These are phyloP conservation scores for Ophion ellenae DNA, from an alignment of 2,888 invertebrate species.

Conservation along the genomic window DNA sequence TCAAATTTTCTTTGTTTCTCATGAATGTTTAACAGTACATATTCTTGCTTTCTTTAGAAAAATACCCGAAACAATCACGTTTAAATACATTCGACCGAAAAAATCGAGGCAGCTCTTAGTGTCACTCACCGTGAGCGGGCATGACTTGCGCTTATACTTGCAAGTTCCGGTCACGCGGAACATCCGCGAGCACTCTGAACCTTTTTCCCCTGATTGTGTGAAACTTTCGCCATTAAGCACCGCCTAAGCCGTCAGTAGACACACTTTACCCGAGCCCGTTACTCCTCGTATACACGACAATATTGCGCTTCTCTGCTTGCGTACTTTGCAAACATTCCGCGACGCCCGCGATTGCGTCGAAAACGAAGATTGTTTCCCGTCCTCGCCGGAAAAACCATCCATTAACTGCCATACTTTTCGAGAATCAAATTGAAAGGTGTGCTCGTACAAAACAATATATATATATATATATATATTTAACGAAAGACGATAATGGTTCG, in stretches of 20 bases:
- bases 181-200: neutral
- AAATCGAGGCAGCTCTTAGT: conserved; percentile 4
- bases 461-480: too few relatives aligned
- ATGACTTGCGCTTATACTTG: neutral
- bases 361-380: neutral
- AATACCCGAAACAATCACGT: too few relatives aligned
- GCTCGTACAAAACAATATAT: too few relatives aligned
- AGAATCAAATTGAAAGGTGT: too few relatives aligned
- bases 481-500: too few relatives aligned
- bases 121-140: conserved; percentile 15
- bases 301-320: conserved; percentile 1
- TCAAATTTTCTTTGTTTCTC: too few relatives aligned
- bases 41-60: too few relatives aligned
- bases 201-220: neutral
- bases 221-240: conserved; percentile 22
- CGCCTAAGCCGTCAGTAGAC: neutral
- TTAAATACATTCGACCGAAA: neutral
- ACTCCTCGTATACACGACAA: neutral
- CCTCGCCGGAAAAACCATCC: too few relatives aligned
- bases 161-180: neutral
- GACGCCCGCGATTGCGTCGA: too few relatives aligned
- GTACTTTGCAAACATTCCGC: too few relatives aligned
- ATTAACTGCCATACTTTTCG: too few relatives aligned
- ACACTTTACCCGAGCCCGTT: neutral
- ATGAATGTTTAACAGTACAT: too few relatives aligned